These are phyloP conservation scores for Pristis pectinata DNA, from an alignment of 2,797 vertebrate species.

Conservation along the genomic window DNA sequence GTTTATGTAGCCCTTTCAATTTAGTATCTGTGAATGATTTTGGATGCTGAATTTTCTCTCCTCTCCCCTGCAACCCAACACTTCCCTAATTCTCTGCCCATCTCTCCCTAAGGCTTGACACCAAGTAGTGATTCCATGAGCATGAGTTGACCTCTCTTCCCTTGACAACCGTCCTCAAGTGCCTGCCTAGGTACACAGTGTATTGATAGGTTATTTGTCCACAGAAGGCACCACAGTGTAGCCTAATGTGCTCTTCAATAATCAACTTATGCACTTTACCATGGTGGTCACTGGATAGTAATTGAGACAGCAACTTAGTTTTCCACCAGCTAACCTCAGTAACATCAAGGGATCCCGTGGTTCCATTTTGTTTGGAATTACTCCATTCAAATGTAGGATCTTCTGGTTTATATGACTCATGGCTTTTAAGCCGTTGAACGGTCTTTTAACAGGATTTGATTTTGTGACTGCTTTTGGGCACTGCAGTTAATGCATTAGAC, in stretches of 20 bases:
- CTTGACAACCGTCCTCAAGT: background rate
- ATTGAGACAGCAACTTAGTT: background rate
- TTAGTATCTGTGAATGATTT: conserved; percentile 9
- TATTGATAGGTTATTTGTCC: background rate
- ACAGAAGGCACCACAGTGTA: background rate
- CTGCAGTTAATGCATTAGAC: background rate
- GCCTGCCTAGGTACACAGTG: background rate
- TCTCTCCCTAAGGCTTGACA: background rate
- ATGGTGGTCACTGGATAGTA: background rate
- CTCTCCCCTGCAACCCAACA: background rate
- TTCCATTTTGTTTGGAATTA: background rate
- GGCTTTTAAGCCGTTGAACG: background rate
- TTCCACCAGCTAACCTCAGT: background rate
- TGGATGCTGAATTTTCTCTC: background rate
- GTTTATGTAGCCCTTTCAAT: conserved; percentile 21
- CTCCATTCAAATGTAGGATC: background rate
- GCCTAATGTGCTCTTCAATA: background rate
- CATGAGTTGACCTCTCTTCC: background rate
- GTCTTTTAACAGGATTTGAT: background rate
- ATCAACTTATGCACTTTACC: background rate
- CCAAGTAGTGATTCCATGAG: background rate
- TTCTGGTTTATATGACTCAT: background rate
- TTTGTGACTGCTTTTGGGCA: background rate
- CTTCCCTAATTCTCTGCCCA: background rate
- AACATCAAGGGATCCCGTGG: background rate